A percentile compares a stretch with the other conserved stretches of the same genome.
These are phyloP conservation scores for Agapostemon virescens DNA, from an alignment of 2,888 invertebrate species.

Conservation along the genomic window DNA sequence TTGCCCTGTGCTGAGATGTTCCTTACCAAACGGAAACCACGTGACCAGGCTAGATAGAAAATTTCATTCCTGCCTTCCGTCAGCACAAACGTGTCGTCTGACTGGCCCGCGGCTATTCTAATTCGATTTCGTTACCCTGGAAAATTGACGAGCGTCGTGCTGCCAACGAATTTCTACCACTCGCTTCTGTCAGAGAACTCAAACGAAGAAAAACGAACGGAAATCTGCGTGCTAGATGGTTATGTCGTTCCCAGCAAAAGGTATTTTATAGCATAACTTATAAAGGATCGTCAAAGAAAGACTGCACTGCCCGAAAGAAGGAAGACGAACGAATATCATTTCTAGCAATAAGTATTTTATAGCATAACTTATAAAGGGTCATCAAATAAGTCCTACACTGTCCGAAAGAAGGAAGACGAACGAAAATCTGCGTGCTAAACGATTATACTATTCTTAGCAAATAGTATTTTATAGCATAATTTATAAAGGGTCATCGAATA, in stretches of 20 bases:
- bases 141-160: neutral
- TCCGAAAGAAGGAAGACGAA: neutral
- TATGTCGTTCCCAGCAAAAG: neutral
- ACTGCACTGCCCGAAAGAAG: too few relatives aligned
- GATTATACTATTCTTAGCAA: neutral
- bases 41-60: slow-evolving; percentile 23
- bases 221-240: neutral
- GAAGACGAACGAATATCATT: neutral
- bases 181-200: neutral
- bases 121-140: slow-evolving; percentile 26
- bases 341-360: neutral
- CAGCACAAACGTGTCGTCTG: slow-evolving; percentile 23
- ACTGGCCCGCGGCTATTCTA: slow-evolving; percentile 29
- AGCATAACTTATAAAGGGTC: too few relatives aligned
- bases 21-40: slow-evolving; percentile 41
- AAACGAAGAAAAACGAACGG: neutral
- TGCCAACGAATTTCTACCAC: neutral
- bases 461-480: too few relatives aligned
- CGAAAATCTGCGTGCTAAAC: neutral
- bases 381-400: too few relatives aligned
- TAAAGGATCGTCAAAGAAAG: too few relatives aligned
- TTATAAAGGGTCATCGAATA: too few relatives aligned
- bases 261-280: too few relatives aligned
- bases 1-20: slow-evolving; percentile 47
- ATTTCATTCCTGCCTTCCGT: slow-evolving; percentile 23